Percentiles rank a stretch among this genome's conserved stretches.
Conservation (phyloP, 2,797 vertebrate species). For the Apodemus agrarius region DNA sequence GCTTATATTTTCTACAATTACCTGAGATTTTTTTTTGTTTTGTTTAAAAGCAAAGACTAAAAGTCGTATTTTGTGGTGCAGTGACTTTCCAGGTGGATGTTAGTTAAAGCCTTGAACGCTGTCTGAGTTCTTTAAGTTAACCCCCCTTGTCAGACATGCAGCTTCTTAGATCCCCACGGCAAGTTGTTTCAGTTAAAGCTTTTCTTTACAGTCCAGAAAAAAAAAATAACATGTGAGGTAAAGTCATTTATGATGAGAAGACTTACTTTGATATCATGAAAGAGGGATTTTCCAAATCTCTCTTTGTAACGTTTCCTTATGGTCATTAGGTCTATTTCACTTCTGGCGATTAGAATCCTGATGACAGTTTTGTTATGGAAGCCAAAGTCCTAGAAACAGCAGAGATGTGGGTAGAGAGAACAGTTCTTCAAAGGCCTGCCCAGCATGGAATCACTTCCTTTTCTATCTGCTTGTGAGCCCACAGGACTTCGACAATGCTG, state of each 20-base stretch:
- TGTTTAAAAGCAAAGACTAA: not conserved
- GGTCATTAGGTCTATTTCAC: constrained; percentile 89
- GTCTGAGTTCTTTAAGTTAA: not conserved
- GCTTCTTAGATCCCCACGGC: not conserved
- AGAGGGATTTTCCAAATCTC: constrained; percentile 88
- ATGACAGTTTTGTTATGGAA: constrained; percentile 91
- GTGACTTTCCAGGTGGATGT: not conserved
- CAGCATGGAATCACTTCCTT: not conserved
- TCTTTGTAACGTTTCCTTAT: constrained; percentile 88
- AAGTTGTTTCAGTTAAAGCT: not conserved
- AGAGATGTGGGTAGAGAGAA: not conserved
- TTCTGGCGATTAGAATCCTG: constrained; percentile 88
- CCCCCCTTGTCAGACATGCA: not conserved
- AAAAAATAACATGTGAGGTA: not conserved
- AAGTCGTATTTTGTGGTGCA: not conserved
- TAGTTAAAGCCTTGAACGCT: not conserved
- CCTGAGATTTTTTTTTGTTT: not conserved
- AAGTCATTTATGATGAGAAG: not conserved
- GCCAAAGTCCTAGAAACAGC: constrained; percentile 86
- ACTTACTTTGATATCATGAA: constrained; percentile 90
- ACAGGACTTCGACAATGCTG: not conserved
- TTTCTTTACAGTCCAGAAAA: not conserved
- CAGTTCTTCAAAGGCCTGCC: fast-evolving
- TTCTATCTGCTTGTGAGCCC: not conserved
- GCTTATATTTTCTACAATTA: not conserved